phyloP scores from a whole-genome alignment of 2,797 vertebrate species.

The Lateolabrax maculatus region DNA sequence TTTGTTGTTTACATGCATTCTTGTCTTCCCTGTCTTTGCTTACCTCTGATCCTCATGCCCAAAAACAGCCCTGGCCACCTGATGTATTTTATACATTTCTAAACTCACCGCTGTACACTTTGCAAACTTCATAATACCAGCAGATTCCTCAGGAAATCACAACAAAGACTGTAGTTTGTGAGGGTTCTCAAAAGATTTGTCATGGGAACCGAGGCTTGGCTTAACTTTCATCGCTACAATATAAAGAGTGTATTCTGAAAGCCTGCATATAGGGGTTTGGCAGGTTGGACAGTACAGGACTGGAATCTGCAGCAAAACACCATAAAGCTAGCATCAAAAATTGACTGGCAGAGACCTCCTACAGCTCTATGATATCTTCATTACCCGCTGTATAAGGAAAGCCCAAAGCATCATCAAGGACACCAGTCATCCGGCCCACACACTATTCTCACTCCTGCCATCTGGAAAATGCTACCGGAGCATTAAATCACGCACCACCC shows the following conservation, averaged over 20 bases:
- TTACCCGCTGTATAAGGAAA: slow-evolving; percentile 70
- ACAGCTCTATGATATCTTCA: slow-evolving; percentile 71
- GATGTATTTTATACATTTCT: slow-evolving; percentile 19
- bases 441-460: slow-evolving; percentile 70
- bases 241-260: slow-evolving; percentile 43
- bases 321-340: slow-evolving; percentile 59
- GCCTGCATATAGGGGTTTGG: slow-evolving; percentile 34
- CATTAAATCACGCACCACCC: slow-evolving; percentile 71
- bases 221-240: slow-evolving; percentile 42
- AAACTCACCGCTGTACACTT: slow-evolving; percentile 22
- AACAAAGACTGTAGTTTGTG: slow-evolving; percentile 39
- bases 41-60: neutral
- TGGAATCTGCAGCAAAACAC: slow-evolving; percentile 44
- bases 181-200: slow-evolving; percentile 42
- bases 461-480: slow-evolving; percentile 71
- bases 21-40: neutral
- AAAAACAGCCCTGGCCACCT: neutral
- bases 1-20: neutral
- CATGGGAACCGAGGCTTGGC: slow-evolving; percentile 28
- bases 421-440: slow-evolving; percentile 75
- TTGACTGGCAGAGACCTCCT: slow-evolving; percentile 51
- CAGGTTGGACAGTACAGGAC: slow-evolving; percentile 47
- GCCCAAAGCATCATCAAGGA: slow-evolving; percentile 76
- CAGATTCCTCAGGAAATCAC: slow-evolving; percentile 47
- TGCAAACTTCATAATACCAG: slow-evolving; percentile 17